Evolutionary conservation across 2,888 invertebrate species (phyloP), one percentile per base, ranked within the genome.

Genomic region (Diaperis boleti): DNA sequence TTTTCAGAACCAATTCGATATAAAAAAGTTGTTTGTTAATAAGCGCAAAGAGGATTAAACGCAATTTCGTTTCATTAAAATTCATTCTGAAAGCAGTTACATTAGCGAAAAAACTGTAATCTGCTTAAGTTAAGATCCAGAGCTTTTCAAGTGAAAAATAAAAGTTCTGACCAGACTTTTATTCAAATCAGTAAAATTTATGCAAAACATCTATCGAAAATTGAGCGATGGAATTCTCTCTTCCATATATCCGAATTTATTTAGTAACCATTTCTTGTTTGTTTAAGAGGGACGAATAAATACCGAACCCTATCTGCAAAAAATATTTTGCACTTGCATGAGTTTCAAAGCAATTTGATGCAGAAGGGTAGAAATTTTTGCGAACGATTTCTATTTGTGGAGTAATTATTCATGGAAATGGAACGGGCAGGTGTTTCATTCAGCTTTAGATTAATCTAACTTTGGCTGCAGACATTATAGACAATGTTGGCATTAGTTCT

Each of bases 401-500:
- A 15, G 49, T 49, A 49, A 54, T 54, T 54, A 54, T 42, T 41
- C 54, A 39, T 29, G 31, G 14, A 42, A 56, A 44, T 44, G 17
- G 44, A 56, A 56, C 20, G 44, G 56, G 56, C 56, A 56, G 42
- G 56, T 56, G 56, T 56, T 56, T 33, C 44, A 56, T 42, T 44
- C 44, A 29, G 56, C 29, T 56, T 17, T 33, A 33, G 56, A 56
- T 56, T 56, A 42, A 42, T 56, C 42, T 56, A 56, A 56, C 56
- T 56, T 56, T 56, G 56, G 44, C 56, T 55, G 31, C 44, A 56
- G 55, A 44, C 56, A 35, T 54, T 49, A 49, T 52, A 52, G 52
- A 52, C 52, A 52, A 56, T 56, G 56, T 56, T 44, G 42, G 56
- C 29, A 44, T 56, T 56, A 56, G 44, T 56, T 56, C 56, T 44